Conservation (phyloP, 2,888 invertebrate genomes). For the Noctua janthe region DNA sequence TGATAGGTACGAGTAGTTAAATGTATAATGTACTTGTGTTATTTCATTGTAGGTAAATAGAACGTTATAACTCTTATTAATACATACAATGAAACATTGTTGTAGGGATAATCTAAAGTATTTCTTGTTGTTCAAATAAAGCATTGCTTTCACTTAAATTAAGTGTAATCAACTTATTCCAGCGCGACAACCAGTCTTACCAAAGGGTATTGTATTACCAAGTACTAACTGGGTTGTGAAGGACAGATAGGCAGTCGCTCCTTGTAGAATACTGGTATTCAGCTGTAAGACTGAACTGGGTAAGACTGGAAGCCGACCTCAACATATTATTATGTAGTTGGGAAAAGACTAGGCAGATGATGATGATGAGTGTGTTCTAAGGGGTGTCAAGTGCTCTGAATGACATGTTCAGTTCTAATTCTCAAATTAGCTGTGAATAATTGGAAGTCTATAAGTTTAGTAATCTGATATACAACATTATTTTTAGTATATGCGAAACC, state of each 20-base stretch:
- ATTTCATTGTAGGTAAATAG: neutral
- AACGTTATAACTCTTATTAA: neutral
- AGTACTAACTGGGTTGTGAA: neutral
- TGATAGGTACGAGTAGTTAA: too few relatives aligned
- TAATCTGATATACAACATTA: neutral
- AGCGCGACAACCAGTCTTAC: neutral
- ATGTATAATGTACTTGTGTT: neutral
- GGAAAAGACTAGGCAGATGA: neutral
- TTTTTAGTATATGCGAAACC: too few relatives aligned
- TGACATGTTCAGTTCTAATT: neutral
- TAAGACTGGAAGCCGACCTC: neutral
- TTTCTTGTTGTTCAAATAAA: neutral
- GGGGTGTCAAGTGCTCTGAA: neutral
- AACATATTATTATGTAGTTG: too few relatives aligned
- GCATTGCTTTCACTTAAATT: neutral
- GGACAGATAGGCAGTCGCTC: neutral
- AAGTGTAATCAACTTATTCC: neutral
- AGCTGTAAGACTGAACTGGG: neutral
- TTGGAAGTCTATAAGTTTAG: neutral
- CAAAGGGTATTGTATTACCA: neutral
- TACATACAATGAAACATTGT: neutral
- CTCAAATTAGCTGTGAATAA: neutral
- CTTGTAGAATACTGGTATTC: neutral
- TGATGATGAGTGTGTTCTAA: neutral
- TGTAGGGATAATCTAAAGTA: neutral